Evolutionary conservation across 2,113 vertebrate species (phyloP).

Genomic region (Malurus melanocephalus): DNA sequence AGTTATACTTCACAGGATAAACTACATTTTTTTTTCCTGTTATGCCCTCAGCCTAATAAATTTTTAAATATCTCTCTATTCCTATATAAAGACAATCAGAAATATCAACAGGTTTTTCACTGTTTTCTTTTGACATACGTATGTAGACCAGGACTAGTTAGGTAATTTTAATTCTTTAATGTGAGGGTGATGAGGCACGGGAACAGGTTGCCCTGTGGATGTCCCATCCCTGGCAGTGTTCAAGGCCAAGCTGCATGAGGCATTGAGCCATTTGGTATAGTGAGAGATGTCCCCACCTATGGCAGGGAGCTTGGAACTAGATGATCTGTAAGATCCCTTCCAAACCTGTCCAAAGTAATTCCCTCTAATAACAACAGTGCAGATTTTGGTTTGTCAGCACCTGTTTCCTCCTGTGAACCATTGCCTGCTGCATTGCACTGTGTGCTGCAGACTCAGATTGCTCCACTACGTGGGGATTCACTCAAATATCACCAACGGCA

Average conservation of each 20-base stretch:
- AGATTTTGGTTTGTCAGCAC: neutral
- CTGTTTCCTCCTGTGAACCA: neutral
- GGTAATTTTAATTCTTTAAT: neutral
- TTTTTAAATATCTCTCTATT: neutral
- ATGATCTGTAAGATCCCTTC: neutral
- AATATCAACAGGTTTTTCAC: neutral
- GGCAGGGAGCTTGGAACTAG: neutral
- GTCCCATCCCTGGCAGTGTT: neutral
- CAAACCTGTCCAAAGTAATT: neutral
- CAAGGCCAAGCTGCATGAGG: neutral
- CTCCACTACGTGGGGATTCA: neutral
- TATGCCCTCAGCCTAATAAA: neutral
- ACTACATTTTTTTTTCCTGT: neutral
- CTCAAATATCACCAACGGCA: neutral
- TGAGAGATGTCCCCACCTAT: neutral
- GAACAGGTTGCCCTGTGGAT: neutral
- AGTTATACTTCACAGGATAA: neutral
- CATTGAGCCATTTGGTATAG: neutral
- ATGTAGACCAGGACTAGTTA: neutral
- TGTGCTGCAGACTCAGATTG: neutral
- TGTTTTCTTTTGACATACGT: neutral
- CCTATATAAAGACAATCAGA: neutral
- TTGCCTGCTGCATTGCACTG: neutral
- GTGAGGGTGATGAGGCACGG: neutral
- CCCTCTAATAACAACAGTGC: neutral